These are phyloP conservation scores for Clavelina lepadiformis DNA, from an alignment of 23 tunicate genomes.

Conservation along the genomic window DNA sequence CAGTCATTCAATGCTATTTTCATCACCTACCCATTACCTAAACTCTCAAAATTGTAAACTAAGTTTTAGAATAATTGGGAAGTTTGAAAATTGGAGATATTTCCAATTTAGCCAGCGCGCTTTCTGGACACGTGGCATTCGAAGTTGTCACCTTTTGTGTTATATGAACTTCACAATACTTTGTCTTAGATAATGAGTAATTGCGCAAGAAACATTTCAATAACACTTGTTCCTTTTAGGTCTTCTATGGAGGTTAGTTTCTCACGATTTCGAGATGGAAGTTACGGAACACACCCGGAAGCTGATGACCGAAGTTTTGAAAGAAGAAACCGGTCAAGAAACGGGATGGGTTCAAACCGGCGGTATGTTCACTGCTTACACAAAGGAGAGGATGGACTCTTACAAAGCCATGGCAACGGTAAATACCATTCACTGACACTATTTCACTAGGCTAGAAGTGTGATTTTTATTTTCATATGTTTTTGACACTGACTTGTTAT, in stretches of 20 bases:
- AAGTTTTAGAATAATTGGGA: no score
- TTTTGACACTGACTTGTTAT: no score
- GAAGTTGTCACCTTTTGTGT: background rate
- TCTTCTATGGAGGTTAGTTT: slow-evolving; percentile 50
- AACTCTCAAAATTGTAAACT: no score
- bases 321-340: slow-evolving; percentile 58
- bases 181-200: background rate
- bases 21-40: no score
- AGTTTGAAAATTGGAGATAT: no score
- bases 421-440: no score
- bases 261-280: slow-evolving; percentile 55
- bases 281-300: slow-evolving; percentile 54
- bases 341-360: slow-evolving; percentile 90
- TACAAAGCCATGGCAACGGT: slow-evolving; percentile 81
- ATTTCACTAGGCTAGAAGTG: no score
- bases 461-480: no score
- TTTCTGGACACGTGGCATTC: background rate
- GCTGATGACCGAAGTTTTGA: slow-evolving; percentile 65
- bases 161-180: background rate
- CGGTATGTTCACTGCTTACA: slow-evolving; percentile 72
- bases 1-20: no score
- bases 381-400: slow-evolving; percentile 51
- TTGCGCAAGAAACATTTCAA: background rate
- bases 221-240: slow-evolving; percentile 35
- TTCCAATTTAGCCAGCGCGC: no score